Conservation (phyloP, 2,888 invertebrate genomes). For the Mythimna loreyi region DNA sequence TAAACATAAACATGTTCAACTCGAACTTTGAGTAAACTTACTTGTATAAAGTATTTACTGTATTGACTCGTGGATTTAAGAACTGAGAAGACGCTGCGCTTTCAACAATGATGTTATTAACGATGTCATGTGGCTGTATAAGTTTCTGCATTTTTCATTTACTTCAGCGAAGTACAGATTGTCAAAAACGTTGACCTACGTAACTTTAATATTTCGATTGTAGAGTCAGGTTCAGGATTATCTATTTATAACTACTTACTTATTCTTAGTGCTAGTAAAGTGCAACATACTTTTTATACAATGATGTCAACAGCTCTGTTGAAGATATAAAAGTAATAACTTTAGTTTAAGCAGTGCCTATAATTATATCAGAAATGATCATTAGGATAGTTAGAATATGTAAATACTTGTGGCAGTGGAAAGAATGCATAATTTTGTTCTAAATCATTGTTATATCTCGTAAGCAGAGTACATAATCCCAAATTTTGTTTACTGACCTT, state of each 20-base stretch:
- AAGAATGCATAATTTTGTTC: not conserved
- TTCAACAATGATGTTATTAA: slow-evolving; percentile 22
- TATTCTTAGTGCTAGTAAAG: slow-evolving; percentile 6
- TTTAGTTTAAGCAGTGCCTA: slow-evolving; percentile 38
- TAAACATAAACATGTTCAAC: slow-evolving; percentile 97
- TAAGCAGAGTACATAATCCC: not conserved
- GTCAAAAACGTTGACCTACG: slow-evolving; percentile 32
- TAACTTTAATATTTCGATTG: slow-evolving; percentile 60
- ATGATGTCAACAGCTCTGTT: slow-evolving; percentile 1
- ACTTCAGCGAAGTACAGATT: slow-evolving; percentile 42
- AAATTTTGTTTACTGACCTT: slow-evolving; percentile 18
- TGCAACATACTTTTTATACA: slow-evolving; percentile 28
- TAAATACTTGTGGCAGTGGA: slow-evolving; percentile 16
- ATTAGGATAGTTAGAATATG: slow-evolving; percentile 20
- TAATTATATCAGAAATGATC: slow-evolving; percentile 10
- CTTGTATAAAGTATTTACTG: slow-evolving; percentile 53
- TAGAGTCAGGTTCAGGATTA: slow-evolving; percentile 14
- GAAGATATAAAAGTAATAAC: slow-evolving; percentile 12
- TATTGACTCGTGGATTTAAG: slow-evolving; percentile 36
- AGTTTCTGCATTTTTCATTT: slow-evolving; percentile 47
- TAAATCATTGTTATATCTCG: not conserved
- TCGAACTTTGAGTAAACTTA: slow-evolving; percentile 89
- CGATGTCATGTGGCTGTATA: slow-evolving; percentile 23
- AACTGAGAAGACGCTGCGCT: slow-evolving; percentile 28
- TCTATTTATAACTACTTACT: slow-evolving; percentile 8